phyloP scores from a whole-genome alignment of 2,113 vertebrate species.

The Peromyscus polionotus region DNA sequence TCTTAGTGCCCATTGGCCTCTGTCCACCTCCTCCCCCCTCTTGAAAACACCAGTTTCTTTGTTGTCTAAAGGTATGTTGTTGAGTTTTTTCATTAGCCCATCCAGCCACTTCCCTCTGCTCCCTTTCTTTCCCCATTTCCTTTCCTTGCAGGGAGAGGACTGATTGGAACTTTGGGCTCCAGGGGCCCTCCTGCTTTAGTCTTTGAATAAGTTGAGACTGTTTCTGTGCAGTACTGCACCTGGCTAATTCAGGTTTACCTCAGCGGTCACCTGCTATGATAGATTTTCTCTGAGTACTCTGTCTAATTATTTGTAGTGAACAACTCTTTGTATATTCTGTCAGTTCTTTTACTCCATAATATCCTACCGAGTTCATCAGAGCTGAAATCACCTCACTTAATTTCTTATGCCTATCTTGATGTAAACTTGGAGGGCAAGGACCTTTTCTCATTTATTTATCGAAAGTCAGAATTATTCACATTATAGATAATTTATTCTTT shows the following conservation, averaged over 20 bases:
- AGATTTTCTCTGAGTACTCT: background rate
- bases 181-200: background rate
- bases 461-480: background rate
- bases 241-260: background rate
- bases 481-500: background rate
- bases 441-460: background rate
- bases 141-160: background rate
- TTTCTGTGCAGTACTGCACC: background rate
- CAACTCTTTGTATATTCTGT: background rate
- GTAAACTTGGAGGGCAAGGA: background rate
- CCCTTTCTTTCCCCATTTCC: background rate
- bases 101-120: background rate
- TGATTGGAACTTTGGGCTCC: background rate
- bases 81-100: background rate
- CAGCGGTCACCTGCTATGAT: background rate
- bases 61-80: background rate
- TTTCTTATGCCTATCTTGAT: background rate
- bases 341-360: background rate
- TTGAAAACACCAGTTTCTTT: conserved; percentile 21
- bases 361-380: background rate
- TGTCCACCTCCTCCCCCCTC: no score
- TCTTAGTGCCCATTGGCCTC: background rate
- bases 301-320: background rate
- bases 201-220: background rate
- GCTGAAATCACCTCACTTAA: background rate